Evolutionary conservation across 1,140 invertebrate genomes (phyloP), one percentile per base, ranked within the genome.

Genomic region (Aphis craccivora): DNA sequence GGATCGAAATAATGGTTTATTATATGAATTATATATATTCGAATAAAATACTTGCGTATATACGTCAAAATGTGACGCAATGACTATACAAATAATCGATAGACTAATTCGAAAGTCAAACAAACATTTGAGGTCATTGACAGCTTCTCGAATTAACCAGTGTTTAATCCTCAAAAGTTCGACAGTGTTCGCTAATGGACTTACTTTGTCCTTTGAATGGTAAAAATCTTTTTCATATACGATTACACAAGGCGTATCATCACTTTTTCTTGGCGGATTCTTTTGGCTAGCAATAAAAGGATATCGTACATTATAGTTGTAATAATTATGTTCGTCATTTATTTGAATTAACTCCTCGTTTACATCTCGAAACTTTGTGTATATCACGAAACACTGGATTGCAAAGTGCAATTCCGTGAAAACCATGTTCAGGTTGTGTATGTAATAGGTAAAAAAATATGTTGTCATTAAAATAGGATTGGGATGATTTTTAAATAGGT

Each of bases 221-320:
- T 88, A 88, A 88, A 88, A 88, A 51, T 88, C 87, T 88, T 88
- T 88, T 9, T 88, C 87, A 2, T 88, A 88, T 20, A 88, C 23
- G n/a, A 88, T 35, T 9, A n/a, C n/a, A 22, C n/a, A 8, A 51
- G 3, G 22, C 6, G n/a, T 25, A 37, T n/a, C 60, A 23, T 20
- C 7, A n/a, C 1, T 35, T 20, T 48, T 35, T 20, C 0, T 7
- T 4, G 30, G 7, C 9, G 51, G 23, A 22, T 23, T 2, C n/a
- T 53, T 4, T 88, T 48, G 60, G 0, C 18, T 88, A 11, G 0
- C 18, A 35, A 30, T 88, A 6, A 20, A 23, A 23, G 87, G 60
- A n/a, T 88, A 53, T n/a, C 23, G 40, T n/a, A 51, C 30, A n/a
- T 53, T 88, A 2, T 23, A n/a, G 20, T 22, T 67, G 60, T n/a